phyloP scores from a whole-genome alignment of 2,888 invertebrate species.

The Peribatodes rhomboidaria region DNA sequence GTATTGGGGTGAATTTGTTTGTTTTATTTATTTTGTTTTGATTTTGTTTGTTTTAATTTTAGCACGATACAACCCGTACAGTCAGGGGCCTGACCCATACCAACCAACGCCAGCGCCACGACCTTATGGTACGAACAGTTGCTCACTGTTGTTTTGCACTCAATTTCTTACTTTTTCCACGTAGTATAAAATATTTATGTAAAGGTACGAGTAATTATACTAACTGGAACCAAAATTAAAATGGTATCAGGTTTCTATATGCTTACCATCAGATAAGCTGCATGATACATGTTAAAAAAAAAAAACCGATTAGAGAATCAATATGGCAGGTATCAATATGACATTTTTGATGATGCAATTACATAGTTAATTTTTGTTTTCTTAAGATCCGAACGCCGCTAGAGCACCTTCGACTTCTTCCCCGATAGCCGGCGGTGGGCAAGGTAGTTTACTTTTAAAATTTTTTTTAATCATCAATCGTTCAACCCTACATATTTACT shows the following conservation, averaged over 20 bases:
- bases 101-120: not conserved
- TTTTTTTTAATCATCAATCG: not conserved
- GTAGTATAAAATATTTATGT: not conserved
- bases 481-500: not conserved
- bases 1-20: not conserved
- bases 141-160: not conserved
- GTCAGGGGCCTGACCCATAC: not conserved
- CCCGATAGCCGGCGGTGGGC: not conserved
- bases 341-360: too few relatives aligned
- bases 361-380: not conserved
- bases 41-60: constrained; percentile 6
- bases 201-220: too few relatives aligned
- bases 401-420: constrained; percentile 3
- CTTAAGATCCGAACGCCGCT: constrained; percentile 1
- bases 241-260: too few relatives aligned
- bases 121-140: constrained; percentile 5
- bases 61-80: constrained; percentile 10
- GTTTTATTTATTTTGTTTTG: not conserved
- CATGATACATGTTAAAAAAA: too few relatives aligned
- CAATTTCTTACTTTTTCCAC: not conserved
- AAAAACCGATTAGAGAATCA: too few relatives aligned
- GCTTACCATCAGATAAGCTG: too few relatives aligned
- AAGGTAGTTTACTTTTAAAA: not conserved
- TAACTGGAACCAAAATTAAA: too few relatives aligned
- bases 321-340: too few relatives aligned